phyloP scores from a whole-genome alignment of 2,888 invertebrate species.

The Amblyteles armatorius region DNA sequence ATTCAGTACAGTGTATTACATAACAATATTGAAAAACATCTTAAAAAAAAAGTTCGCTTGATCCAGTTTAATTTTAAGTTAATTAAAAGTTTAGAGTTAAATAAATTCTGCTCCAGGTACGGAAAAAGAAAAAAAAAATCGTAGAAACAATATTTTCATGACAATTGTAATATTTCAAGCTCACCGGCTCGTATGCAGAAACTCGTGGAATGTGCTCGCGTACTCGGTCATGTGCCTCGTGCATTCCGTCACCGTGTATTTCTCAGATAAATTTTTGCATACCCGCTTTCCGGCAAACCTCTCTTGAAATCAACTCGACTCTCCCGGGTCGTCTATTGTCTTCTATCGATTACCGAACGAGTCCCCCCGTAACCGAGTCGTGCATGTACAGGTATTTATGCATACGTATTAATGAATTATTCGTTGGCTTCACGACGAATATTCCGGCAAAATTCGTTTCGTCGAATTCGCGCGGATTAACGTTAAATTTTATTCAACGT shows the following conservation, averaged over 20 bases:
- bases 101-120: not conserved
- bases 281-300: constrained; percentile 8
- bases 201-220: not conserved
- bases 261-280: constrained; percentile 22
- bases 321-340: constrained; percentile 62
- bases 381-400: constrained; percentile 17
- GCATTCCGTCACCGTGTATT: not conserved
- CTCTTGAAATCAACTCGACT: constrained; percentile 40
- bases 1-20: too few relatives aligned
- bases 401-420: constrained; percentile 31
- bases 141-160: not conserved
- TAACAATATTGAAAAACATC: too few relatives aligned
- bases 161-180: not conserved
- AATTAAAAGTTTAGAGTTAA: not conserved
- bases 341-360: constrained; percentile 65
- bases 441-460: not conserved
- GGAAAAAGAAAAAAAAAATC: not conserved
- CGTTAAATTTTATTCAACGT: not conserved
- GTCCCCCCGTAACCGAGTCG: constrained; percentile 35
- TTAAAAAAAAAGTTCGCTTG: not conserved
- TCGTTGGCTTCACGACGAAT: not conserved
- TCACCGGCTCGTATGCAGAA: not conserved
- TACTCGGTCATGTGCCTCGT: not conserved
- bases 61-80: not conserved
- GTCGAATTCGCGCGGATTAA: not conserved